Evolutionary conservation across 2,888 invertebrate species (phyloP).

Genomic region (Dicyrtomina minuta): DNA sequence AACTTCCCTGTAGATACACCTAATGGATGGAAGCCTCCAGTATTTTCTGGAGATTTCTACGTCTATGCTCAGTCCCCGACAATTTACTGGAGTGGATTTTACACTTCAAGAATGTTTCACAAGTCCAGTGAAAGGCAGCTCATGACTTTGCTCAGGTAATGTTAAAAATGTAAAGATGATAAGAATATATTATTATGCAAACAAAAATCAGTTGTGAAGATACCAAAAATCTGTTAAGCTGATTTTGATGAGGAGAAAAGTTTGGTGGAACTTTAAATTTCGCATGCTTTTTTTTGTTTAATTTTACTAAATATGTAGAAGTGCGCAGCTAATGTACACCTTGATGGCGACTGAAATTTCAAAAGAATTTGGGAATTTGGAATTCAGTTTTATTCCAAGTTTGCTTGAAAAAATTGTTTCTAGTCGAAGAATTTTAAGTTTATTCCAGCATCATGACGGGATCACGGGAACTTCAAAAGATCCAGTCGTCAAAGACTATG

Average conservation of each 20-base stretch:
- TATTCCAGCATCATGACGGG: slow-evolving; percentile 96
- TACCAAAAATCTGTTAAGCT: no score
- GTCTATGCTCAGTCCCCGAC: slow-evolving; percentile 92
- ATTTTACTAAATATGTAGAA: slow-evolving; percentile 32
- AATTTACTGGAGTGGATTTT: slow-evolving; percentile 97
- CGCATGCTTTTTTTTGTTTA: neutral
- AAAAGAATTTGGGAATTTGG: slow-evolving; percentile 15
- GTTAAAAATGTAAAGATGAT: no score
- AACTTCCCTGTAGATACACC: slow-evolving; percentile 22
- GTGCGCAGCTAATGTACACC: slow-evolving; percentile 46
- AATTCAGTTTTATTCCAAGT: slow-evolving; percentile 47
- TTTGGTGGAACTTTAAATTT: neutral
- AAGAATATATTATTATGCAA: no score
- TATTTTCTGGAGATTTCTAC: slow-evolving; percentile 88
- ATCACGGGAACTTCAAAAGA: slow-evolving; percentile 91
- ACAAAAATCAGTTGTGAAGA: no score
- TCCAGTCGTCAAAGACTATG: slow-evolving; percentile 89
- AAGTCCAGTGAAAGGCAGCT: slow-evolving; percentile 87
- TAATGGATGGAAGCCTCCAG: neutral
- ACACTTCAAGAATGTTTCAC: slow-evolving; percentile 79
- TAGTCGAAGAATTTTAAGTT: slow-evolving; percentile 73
- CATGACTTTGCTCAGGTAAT: slow-evolving; percentile 71
- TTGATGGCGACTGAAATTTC: slow-evolving; percentile 48
- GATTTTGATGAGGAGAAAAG: no score
- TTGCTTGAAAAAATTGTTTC: slow-evolving; percentile 60